Conservation (phyloP, 30 jellyfish, hydroid and myxozoan species). For the Pseudorhiza aurosa region DNA sequence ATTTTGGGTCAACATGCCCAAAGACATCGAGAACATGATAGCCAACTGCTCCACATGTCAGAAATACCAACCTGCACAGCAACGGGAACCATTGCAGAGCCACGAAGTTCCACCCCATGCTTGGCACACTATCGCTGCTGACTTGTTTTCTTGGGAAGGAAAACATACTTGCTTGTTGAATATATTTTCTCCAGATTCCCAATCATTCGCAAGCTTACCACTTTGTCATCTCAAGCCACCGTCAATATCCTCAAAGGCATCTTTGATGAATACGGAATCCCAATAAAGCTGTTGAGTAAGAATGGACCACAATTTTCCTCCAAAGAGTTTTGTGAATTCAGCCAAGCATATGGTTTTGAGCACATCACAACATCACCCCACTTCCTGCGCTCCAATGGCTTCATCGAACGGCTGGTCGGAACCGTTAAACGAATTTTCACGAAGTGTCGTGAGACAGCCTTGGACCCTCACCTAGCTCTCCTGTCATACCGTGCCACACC, state of each 20-base stretch:
- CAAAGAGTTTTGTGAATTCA: slow-evolving; percentile 18
- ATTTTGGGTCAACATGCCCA: slow-evolving; percentile 45
- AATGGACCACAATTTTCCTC: slow-evolving; percentile 31
- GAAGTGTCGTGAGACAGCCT: slow-evolving; percentile 22
- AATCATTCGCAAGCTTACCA: slow-evolving; percentile 1
- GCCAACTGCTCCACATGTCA: slow-evolving; percentile 22
- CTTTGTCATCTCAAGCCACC: slow-evolving; percentile 28
- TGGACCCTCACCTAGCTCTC: slow-evolving; percentile 25
- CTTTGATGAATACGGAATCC: slow-evolving; percentile 36
- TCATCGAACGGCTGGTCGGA: slow-evolving; percentile 22
- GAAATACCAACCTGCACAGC: slow-evolving; percentile 26
- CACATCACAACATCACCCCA: slow-evolving; percentile 47
- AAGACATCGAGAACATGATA: slow-evolving; percentile 12
- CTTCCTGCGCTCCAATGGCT: slow-evolving; percentile 32
- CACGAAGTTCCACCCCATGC: slow-evolving; percentile 18
- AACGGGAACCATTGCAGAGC: slow-evolving; percentile 5
- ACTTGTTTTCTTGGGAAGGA: neutral
- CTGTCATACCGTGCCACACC: slow-evolving; percentile 49
- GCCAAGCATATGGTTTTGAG: slow-evolving; percentile 16
- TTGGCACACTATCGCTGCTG: slow-evolving; percentile 30
- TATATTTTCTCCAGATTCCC: neutral
- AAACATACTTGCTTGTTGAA: slow-evolving; percentile 13
- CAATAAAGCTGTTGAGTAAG: slow-evolving; percentile 25
- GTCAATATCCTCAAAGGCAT: slow-evolving; percentile 10
- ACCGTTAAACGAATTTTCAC: slow-evolving; percentile 12